These are phyloP conservation scores for Clanis bilineata DNA, from an alignment of 2,888 invertebrate genomes.

Conservation along the genomic window DNA sequence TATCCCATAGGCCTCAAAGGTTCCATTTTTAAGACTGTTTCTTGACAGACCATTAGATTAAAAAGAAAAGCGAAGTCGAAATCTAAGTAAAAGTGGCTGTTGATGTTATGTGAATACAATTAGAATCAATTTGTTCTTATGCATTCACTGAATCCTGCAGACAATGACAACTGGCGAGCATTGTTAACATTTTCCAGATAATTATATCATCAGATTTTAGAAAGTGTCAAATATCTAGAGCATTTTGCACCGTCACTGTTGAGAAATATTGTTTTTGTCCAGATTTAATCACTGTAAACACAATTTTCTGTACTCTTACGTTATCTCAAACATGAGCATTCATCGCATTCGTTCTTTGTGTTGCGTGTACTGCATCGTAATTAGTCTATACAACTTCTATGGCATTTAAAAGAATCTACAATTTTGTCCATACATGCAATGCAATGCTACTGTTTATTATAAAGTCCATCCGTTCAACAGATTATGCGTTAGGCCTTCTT, in stretches of 20 bases:
- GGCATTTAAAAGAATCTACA: background rate
- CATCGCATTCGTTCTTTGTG: conserved; percentile 4
- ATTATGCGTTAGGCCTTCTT: conserved; percentile 67
- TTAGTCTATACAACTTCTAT: background rate
- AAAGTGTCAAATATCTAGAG: background rate
- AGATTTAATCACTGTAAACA: conserved; percentile 9
- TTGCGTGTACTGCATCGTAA: background rate
- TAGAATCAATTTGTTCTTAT: background rate
- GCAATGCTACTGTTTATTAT: conserved; percentile 38
- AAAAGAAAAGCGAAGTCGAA: background rate
- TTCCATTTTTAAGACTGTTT: background rate
- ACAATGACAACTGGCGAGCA: background rate
- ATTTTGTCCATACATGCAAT: background rate
- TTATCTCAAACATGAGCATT: background rate
- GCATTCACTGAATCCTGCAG: background rate
- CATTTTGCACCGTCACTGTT: background rate
- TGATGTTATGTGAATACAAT: background rate
- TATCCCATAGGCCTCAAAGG: background rate
- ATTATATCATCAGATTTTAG: background rate
- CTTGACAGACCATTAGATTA: background rate
- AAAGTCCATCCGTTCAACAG: conserved; percentile 63
- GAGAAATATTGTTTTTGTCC: conserved; percentile 3
- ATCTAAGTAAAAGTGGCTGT: background rate
- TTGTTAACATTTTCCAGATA: background rate
- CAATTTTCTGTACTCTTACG: conserved; percentile 3